Conservation (phyloP, 2,113 vertebrate genomes). For the Misgurnus mizolepis region DNA sequence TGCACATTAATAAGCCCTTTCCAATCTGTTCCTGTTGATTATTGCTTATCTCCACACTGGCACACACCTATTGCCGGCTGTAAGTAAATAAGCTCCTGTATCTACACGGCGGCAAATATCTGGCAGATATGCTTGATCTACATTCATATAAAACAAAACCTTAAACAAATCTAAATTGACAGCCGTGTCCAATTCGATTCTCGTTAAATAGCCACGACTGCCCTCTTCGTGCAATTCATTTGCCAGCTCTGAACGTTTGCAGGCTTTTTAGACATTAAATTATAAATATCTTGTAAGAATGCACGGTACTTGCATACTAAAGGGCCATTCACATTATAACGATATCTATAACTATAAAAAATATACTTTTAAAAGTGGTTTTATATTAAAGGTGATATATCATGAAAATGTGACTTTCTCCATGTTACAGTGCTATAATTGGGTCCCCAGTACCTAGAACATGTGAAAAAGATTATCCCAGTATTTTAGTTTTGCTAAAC, state of each 20-base stretch:
- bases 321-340: too few relatives aligned
- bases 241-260: not conserved
- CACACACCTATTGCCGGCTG: constrained; percentile 54
- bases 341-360: too few relatives aligned
- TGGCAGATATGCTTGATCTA: constrained; percentile 66
- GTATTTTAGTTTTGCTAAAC: too few relatives aligned
- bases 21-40: constrained; percentile 70
- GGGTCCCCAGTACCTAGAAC: too few relatives aligned
- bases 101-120: constrained; percentile 58
- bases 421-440: too few relatives aligned
- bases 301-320: not conserved
- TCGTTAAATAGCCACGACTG: constrained; percentile 38
- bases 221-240: constrained; percentile 56
- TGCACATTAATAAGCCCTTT: constrained; percentile 70
- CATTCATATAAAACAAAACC: constrained; percentile 69
- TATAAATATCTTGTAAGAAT: not conserved
- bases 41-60: constrained; percentile 73
- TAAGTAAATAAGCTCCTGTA: constrained; percentile 71
- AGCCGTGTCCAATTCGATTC: constrained; percentile 74
- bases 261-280: not conserved
- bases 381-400: too few relatives aligned
- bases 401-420: too few relatives aligned
- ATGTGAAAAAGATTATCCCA: too few relatives aligned
- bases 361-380: too few relatives aligned
- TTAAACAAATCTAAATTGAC: constrained; percentile 71